Conservation (phyloP, 2,797 vertebrate species). For the Ataeniobius toweri region DNA sequence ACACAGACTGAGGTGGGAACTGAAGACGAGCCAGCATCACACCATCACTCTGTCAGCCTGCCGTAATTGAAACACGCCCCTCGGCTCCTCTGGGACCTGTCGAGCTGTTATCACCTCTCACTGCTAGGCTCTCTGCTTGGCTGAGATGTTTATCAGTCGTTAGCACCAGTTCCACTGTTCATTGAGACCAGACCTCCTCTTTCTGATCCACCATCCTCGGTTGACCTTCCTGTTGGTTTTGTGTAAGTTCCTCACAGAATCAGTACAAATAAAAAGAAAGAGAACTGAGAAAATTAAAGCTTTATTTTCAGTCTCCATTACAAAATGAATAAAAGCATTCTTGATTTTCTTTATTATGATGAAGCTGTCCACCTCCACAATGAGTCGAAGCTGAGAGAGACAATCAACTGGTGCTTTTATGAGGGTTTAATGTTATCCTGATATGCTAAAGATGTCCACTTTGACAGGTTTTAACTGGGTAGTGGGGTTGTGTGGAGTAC, state of each 20-base stretch:
- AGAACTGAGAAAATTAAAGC: background rate
- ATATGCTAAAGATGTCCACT: background rate
- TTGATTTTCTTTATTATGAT: background rate
- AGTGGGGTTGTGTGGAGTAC: no score
- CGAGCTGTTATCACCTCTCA: slow-evolving; percentile 24
- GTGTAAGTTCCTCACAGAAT: background rate
- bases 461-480: no score
- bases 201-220: background rate
- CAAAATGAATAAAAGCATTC: background rate
- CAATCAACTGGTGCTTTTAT: background rate
- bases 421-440: background rate
- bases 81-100: slow-evolving; percentile 66
- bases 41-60: background rate
- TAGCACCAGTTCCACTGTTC: slow-evolving; percentile 49
- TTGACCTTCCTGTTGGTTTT: background rate
- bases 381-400: no score
- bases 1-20: slow-evolving; percentile 38
- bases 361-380: no score
- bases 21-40: slow-evolving; percentile 11
- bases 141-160: slow-evolving; percentile 73
- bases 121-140: slow-evolving; percentile 61
- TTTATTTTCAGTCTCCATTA: background rate
- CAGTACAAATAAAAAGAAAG: background rate
- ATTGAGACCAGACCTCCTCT: slow-evolving; percentile 18
- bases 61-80: slow-evolving; percentile 53